Evolutionary conservation across 2,797 vertebrate species (phyloP).

Genomic region (Carduelis carduelis): DNA sequence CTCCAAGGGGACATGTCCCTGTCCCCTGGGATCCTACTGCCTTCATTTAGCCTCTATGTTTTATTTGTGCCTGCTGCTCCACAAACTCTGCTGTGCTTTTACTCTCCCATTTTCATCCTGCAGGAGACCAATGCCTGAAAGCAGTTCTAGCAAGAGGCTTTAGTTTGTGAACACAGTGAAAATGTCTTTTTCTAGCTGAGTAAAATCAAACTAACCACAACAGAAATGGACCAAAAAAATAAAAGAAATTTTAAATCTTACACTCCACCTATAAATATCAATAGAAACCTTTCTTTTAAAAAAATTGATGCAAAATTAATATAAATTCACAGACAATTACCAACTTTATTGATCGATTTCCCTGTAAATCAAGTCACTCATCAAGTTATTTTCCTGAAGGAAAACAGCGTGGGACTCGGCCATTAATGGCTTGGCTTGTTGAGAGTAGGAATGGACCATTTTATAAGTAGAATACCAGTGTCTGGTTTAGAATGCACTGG

Average conservation of each 20-base stretch:
- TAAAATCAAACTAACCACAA: not conserved
- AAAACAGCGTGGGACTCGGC: not conserved
- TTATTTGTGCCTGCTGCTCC: accelerated
- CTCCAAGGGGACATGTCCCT: accelerated
- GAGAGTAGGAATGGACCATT: accelerated
- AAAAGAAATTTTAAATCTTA: not conserved
- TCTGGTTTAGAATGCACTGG: accelerated
- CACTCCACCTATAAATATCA: accelerated
- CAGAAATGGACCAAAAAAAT: not conserved
- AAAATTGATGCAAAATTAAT: not conserved
- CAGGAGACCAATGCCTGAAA: not conserved
- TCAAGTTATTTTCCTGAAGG: not conserved
- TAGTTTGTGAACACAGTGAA: not conserved
- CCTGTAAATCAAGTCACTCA: not conserved
- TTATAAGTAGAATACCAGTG: accelerated
- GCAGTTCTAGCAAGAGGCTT: not conserved
- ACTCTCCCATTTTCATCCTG: not conserved
- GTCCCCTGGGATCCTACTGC: not conserved
- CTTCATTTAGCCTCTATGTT: accelerated
- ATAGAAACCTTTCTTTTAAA: not conserved
- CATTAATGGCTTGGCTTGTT: not conserved
- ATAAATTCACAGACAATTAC: not conserved
- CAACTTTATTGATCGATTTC: not conserved
- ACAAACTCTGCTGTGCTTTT: accelerated
- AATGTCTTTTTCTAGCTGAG: not conserved